Evolutionary conservation across 2,888 invertebrate species (phyloP), one percentile per base, ranked within the genome.

Genomic region (Drosophila putrida): DNA sequence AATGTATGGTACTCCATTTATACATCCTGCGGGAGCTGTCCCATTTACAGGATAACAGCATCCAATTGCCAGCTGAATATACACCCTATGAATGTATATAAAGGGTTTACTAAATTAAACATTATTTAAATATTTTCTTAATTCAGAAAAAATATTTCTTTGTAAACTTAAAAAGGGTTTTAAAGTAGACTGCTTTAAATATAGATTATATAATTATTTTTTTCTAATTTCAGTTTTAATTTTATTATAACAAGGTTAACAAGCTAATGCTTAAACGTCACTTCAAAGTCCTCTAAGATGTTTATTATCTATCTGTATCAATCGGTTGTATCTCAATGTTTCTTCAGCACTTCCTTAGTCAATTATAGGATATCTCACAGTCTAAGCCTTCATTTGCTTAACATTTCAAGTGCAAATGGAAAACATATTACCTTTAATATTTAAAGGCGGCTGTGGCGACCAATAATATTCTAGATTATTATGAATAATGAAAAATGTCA

Each of bases 11-110:
- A 47, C 62, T 61, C 41, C 80, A 70, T 79, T 79, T 79, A 70
- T 67, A 61, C 44, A 58, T 85, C 86, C 83, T 70, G n/a, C 27
- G 86, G 87, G 89, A 86, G 74, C 71, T 60, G 69, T 86, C 66
- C 67, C 63, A 79, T 75, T 73, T 82, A 50, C 67, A 55, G 33
- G 10, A 35, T 35, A 33, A 47, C 59, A 55, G 66, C 62, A 62
- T 65, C 55, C 28, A 53, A 38, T 63, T 64, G 44, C 41, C 67
- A 54, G 66, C 57, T 54, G 39, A 50, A 36, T 53, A 46, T 46
- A 1, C 41, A 31, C 43, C 35, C 55, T 44, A 6, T 5, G 44
- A 27, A 35, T 35, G 4, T 4, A 0, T 0, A 8, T 4, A 4
- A 5, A 25, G 9, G 9, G 10, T 6, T 6, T 28, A 6, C 8